phyloP scores from a whole-genome alignment of 2,888 invertebrate genomes.

The Coenonympha glycerion region DNA sequence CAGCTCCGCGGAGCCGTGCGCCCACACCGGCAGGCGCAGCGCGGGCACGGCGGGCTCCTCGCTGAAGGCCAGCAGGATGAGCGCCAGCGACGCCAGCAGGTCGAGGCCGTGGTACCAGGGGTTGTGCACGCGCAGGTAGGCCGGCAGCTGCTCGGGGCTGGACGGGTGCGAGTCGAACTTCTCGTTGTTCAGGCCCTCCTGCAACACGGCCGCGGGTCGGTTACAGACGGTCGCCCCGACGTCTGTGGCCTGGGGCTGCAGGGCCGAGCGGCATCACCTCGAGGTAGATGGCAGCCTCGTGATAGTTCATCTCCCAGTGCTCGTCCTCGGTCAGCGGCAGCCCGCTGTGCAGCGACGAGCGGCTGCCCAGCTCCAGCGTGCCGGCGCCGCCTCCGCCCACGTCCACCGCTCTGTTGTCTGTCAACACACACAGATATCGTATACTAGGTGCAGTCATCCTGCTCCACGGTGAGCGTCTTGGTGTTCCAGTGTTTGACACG shows the following conservation, averaged over 20 bases:
- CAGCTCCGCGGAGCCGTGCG: slow-evolving; percentile 88
- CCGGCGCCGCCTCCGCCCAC: slow-evolving; percentile 48
- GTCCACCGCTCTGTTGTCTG: slow-evolving; percentile 52
- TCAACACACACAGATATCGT: not conserved
- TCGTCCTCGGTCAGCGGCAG: slow-evolving; percentile 72
- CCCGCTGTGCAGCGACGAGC: slow-evolving; percentile 77
- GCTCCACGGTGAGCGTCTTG: too few species aligned
- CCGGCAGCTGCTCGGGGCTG: slow-evolving; percentile 87
- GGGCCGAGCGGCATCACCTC: slow-evolving; percentile 69
- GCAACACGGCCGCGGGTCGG: slow-evolving; percentile 23
- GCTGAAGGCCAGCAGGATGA: slow-evolving; percentile 84
- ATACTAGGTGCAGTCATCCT: too few species aligned
- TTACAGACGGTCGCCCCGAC: too few species aligned
- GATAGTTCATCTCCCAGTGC: slow-evolving; percentile 93
- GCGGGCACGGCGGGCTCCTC: slow-evolving; percentile 87
- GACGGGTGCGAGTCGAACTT: slow-evolving; percentile 92
- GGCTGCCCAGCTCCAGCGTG: slow-evolving; percentile 78
- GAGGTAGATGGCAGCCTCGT: slow-evolving; percentile 91
- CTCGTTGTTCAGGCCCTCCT: slow-evolving; percentile 94
- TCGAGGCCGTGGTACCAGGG: slow-evolving; percentile 90
- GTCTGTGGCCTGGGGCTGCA: too few species aligned
- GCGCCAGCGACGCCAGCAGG: slow-evolving; percentile 82
- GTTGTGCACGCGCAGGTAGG: slow-evolving; percentile 91
- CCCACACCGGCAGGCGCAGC: slow-evolving; percentile 83
- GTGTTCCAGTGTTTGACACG: too few species aligned